phyloP scores from a whole-genome alignment of 2,888 invertebrate genomes.

The Orthosia cruda region DNA sequence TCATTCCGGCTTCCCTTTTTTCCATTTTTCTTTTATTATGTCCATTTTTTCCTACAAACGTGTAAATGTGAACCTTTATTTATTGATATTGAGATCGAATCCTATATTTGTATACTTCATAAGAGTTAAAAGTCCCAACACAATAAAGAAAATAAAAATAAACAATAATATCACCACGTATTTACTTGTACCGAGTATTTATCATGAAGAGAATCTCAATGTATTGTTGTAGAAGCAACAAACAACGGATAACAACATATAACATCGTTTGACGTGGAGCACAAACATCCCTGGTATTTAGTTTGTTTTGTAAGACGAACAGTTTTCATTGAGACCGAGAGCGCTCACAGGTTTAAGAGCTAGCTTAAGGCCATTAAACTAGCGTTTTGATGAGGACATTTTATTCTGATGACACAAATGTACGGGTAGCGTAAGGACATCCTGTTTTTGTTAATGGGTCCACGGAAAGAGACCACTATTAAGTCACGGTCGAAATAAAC shows the following conservation, averaged over 20 bases:
- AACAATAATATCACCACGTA: too few species aligned
- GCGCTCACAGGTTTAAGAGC: conserved; percentile 46
- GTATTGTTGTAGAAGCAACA: conserved; percentile 61
- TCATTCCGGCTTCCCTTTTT: not conserved
- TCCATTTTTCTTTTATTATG: not conserved
- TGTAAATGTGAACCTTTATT: not conserved
- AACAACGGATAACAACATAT: conserved; percentile 69
- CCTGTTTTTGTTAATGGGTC: conserved; percentile 30
- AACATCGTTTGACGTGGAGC: conserved; percentile 71
- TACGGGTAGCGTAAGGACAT: conserved; percentile 8
- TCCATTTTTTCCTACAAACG: not conserved
- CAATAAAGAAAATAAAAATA: conserved; percentile 3
- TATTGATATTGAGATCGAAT: not conserved
- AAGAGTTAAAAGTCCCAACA: not conserved
- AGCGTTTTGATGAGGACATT: conserved; percentile 47
- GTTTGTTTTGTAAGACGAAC: conserved; percentile 73
- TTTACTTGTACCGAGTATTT: too few species aligned
- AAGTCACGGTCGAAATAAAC: conserved; percentile 6
- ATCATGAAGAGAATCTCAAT: conserved; percentile 52
- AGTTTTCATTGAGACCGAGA: conserved; percentile 64
- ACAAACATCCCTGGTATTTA: conserved; percentile 72
- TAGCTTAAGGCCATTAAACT: conserved; percentile 28
- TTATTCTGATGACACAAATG: conserved; percentile 28
- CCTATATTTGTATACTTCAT: not conserved
- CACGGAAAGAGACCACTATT: conserved; percentile 4